Conservation (phyloP, 1,140 invertebrate genomes). For the Trinorchestia longiramus region DNA sequence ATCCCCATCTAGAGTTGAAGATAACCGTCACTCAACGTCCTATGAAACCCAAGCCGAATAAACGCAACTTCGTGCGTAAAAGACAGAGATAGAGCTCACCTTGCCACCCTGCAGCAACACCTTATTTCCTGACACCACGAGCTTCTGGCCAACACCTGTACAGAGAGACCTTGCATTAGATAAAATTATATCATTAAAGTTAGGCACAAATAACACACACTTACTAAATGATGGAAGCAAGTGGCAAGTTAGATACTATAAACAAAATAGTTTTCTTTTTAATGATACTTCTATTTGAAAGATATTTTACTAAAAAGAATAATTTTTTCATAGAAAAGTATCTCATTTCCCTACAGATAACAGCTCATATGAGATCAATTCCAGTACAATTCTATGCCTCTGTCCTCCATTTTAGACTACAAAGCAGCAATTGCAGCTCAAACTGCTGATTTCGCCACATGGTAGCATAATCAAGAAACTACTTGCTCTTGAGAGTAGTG, state of each 20-base stretch:
- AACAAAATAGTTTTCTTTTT: neutral
- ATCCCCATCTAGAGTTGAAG: neutral
- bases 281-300: neutral
- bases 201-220: neutral
- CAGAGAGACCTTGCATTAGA: neutral
- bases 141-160: constrained; percentile 57
- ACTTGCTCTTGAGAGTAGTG: neutral
- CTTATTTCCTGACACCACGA: constrained; percentile 63
- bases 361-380: neutral
- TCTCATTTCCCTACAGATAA: neutral
- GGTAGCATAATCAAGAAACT: neutral
- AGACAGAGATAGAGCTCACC: constrained; percentile 58
- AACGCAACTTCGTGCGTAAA: neutral
- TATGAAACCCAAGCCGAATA: neutral
- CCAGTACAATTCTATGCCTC: neutral
- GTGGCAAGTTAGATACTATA: neutral
- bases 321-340: neutral
- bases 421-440: neutral
- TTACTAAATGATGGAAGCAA: neutral
- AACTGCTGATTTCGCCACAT: neutral
- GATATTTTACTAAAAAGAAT: neutral
- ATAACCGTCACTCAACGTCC: neutral
- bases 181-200: neutral
- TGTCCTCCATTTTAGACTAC: neutral
- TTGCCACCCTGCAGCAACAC: constrained; percentile 65